Base-by-base conservation (phyloP, 2,888 invertebrate species). In the Vannuccia rotundouncinata region DNA sequence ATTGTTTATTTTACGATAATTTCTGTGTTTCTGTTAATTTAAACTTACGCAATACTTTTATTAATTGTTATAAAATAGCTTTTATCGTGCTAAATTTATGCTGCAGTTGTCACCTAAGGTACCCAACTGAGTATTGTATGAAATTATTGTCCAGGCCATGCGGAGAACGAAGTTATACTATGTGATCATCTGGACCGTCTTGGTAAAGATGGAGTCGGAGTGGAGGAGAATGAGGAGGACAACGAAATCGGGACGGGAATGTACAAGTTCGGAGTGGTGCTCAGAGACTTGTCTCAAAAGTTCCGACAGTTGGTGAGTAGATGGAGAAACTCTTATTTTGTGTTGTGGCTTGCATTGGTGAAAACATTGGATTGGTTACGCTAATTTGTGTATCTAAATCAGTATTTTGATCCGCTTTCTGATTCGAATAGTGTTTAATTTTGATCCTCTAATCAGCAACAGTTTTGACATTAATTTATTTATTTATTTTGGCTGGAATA, bases 131-230 rank as follows among this genome's bases (percentile, higher is more conserved):
- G n/a, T n/a, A n/a, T n/a, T n/a, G n/a, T n/a, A n/a, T n/a, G n/a
- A n/a, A n/a, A n/a, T n/a, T n/a, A n/a, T n/a, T n/a, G 27, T 28
- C 1, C 29, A 78, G 78, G 66, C 29, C 78, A 78, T 45, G 59
- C 60, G 1, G 60, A 78, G 66, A 78, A 78, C 25, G 78, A 78
- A 78, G 29, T 66, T 1, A 30, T 27, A 5, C 25, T 78, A 27
- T 78, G 78, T 45, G 78, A 78, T 60, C 66, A 60, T 60, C 66
- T 78, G 60, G 78, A 78, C 27, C 59, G 66, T 60, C 31, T 78
- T 1, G 31, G 76, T 13, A 29, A 75, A 27, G 66, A 60, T 5
- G 29, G 66, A 17, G 30, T 27, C 1, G 78, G 66, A 78, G 78
- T 27, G 25, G 60, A 27, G 22, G 29, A 78, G 25, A 27, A 25